phyloP scores from a whole-genome alignment of 2,797 vertebrate genomes.

The Chrosomus eos region DNA sequence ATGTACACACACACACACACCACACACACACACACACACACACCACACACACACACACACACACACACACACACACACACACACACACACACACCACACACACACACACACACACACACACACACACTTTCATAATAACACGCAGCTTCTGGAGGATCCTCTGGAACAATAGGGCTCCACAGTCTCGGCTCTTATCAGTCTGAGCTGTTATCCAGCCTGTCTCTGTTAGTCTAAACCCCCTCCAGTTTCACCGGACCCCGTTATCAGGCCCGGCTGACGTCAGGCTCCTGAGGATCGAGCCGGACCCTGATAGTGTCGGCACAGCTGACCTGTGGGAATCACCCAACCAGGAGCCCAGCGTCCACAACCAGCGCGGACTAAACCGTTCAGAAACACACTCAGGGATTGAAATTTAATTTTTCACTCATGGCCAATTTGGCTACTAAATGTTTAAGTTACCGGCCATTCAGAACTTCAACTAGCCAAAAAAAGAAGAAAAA shows the following conservation, averaged over 20 bases:
- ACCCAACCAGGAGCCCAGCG: slow-evolving; percentile 40
- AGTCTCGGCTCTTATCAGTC: slow-evolving; percentile 79
- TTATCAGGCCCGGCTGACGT: slow-evolving; percentile 82
- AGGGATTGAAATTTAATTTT: too few species aligned
- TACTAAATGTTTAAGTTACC: too few species aligned
- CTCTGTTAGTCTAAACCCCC: slow-evolving; percentile 85
- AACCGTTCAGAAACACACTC: too few species aligned
- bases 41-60: slow-evolving; percentile 43
- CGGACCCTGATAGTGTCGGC: slow-evolving; percentile 78
- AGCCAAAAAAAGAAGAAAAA: too few species aligned
- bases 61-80: slow-evolving; percentile 32
- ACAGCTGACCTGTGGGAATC: slow-evolving; percentile 79
- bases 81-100: not conserved
- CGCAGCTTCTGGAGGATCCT: slow-evolving; percentile 68
- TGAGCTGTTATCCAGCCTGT: slow-evolving; percentile 79
- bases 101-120: slow-evolving; percentile 14
- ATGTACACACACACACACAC: slow-evolving; percentile 24
- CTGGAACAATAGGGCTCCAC: slow-evolving; percentile 82
- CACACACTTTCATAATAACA: slow-evolving; percentile 43
- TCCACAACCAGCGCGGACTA: not conserved
- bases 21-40: slow-evolving; percentile 35
- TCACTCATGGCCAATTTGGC: too few species aligned
- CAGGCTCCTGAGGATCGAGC: slow-evolving; percentile 70
- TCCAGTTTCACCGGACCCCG: slow-evolving; percentile 67
- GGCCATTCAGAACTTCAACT: too few species aligned